Evolutionary conservation across 2,888 invertebrate species (phyloP).

Genomic region (Xylophagus ater): DNA sequence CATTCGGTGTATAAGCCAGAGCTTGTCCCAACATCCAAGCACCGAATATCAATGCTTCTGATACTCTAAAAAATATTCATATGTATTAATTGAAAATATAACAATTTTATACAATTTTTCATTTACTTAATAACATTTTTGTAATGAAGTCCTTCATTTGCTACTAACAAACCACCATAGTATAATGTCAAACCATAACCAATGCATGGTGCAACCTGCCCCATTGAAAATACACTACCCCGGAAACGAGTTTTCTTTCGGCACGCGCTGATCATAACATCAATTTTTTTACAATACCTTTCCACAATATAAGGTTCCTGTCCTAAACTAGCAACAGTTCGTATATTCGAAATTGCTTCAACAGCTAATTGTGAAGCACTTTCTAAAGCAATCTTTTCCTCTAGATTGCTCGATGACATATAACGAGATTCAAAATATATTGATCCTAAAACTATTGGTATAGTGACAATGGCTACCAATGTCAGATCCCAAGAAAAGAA

Average conservation of each 20-base stretch:
- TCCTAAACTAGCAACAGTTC: conserved; percentile 57
- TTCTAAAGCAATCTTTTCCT: conserved; percentile 53
- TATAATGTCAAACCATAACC: conserved; percentile 61
- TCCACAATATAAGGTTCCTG: conserved; percentile 50
- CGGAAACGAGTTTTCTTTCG: conserved; percentile 48
- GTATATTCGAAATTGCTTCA: conserved; percentile 61
- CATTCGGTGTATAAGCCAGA: conserved; percentile 65
- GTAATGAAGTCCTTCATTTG: conserved; percentile 49
- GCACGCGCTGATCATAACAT: conserved; percentile 41
- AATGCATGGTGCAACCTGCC: conserved; percentile 59
- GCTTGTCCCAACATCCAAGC: conserved; percentile 73
- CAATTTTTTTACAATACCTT: conserved; percentile 48
- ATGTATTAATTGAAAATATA: background rate
- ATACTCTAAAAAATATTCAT: conserved; percentile 44
- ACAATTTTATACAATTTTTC: background rate
- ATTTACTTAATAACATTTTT: conserved; percentile 59
- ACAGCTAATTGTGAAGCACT: conserved; percentile 59
- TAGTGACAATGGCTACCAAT: conserved; percentile 51
- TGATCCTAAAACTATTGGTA: conserved; percentile 57
- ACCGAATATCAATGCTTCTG: conserved; percentile 65
- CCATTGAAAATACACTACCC: conserved; percentile 58
- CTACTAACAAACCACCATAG: conserved; percentile 61
- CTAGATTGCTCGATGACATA: conserved; percentile 47
- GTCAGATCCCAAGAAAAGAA: conserved; percentile 63
- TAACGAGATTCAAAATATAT: conserved; percentile 55